Evolutionary conservation across 2,113 vertebrate genomes (phyloP), one percentile per base, ranked within the genome.

Genomic region (Spea multiplicata): DNA sequence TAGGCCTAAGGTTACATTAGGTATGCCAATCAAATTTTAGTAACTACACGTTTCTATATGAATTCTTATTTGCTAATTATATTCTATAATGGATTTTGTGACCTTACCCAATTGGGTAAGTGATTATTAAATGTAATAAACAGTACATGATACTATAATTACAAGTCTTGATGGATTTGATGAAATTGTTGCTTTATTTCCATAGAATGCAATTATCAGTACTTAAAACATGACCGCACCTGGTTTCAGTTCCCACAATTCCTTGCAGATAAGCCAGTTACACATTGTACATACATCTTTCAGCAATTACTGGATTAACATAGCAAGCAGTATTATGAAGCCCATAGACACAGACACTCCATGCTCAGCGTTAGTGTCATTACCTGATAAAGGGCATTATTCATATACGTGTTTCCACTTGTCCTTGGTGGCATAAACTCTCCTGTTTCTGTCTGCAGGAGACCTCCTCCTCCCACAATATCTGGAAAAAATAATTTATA

Each of bases 381-480:
- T 86, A 93, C 91, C 90, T 92, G 91, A 81, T 90, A 92, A 5
- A 91, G 78, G 0, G 46, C 90, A 74, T 73, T 67, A 10, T 88
- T 87, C 30, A n/a, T 76, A 74, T 92, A 91, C 84, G 86, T 86
- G 80, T 86, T 81, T 47, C 74, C 78, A 0, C 89, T 85, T 74
- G 86, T 91, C 70, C 86, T 83, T 1, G 90, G 91, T 76, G 89
- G 92, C 85, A 85, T 85, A 77, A 92, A 78, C 79, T 86, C 83
- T 78, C 90, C 92, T 17, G 14, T 83, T 82, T 92, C 90, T 85
- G 89, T 90, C 75, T 91, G 87, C 71, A 93, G 84, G 84, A 83
- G 67, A 67, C 91, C 92, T 79, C 90, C 91, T 12, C 88, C 88
- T 75, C 88, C 90, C 0, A 86, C 82, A 86, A 93, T 89, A 86